Conservation (phyloP, 2,888 invertebrate species). For the Tryphoninae sp. region DNA sequence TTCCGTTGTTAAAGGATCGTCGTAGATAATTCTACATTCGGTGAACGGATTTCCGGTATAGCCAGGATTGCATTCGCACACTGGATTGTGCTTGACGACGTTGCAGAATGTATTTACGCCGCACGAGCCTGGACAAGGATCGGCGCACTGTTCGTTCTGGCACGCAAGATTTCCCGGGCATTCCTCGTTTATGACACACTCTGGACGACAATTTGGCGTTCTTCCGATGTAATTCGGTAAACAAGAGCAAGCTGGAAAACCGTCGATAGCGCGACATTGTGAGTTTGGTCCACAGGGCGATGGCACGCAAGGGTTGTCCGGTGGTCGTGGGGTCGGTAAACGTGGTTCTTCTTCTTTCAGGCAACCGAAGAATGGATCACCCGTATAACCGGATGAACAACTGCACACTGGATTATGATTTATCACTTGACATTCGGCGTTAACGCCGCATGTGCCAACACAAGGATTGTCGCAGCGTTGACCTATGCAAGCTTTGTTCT, state of each 20-base stretch:
- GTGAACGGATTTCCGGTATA: conserved; percentile 93
- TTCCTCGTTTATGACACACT: conserved; percentile 92
- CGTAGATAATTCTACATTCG: conserved; percentile 84
- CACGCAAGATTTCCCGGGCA: conserved; percentile 93
- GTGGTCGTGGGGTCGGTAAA: conserved; percentile 79
- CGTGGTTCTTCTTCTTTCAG: conserved; percentile 84
- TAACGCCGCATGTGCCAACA: conserved; percentile 90
- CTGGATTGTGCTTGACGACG: conserved; percentile 92
- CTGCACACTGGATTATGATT: conserved; percentile 94
- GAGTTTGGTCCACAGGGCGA: conserved; percentile 93
- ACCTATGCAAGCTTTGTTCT: conserved; percentile 90
- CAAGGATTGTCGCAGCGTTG: conserved; percentile 92
- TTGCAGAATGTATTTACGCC: conserved; percentile 90
- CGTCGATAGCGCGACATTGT: conserved; percentile 89
- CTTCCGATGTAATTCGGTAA: conserved; percentile 90
- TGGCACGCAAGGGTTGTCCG: conserved; percentile 89
- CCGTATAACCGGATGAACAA: conserved; percentile 88
- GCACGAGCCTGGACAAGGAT: conserved; percentile 93
- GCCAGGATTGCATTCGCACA: conserved; percentile 90
- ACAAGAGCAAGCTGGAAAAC: conserved; percentile 91
- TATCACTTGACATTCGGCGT: conserved; percentile 91
- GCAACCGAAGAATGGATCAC: conserved; percentile 92
- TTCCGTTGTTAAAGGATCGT: conserved; percentile 83
- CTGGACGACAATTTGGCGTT: conserved; percentile 92
- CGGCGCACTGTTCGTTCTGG: conserved; percentile 90